phyloP scores from a whole-genome alignment of 2,888 invertebrate species.

The Gibbula magus region DNA sequence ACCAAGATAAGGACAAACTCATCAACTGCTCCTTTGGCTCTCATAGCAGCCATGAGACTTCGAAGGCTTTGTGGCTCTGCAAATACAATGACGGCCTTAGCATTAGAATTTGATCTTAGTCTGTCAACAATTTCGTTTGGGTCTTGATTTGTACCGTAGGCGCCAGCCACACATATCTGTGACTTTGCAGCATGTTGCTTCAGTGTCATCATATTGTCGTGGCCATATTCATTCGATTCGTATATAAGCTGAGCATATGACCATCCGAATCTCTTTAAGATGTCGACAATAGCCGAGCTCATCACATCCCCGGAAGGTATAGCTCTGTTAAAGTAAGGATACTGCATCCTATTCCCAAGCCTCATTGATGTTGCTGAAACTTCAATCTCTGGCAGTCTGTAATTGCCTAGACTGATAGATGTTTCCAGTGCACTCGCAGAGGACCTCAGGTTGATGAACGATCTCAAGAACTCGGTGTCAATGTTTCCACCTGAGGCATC shows the following conservation, averaged over 20 bases:
- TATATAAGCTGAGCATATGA: slow-evolving; percentile 73
- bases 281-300: slow-evolving; percentile 64
- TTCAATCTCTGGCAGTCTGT: slow-evolving; percentile 77
- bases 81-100: slow-evolving; percentile 56
- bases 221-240: slow-evolving; percentile 52
- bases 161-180: slow-evolving; percentile 54
- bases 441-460: slow-evolving; percentile 51
- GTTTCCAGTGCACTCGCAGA: background rate
- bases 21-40: slow-evolving; percentile 35
- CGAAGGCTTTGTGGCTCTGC: slow-evolving; percentile 39
- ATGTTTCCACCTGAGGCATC: slow-evolving; percentile 48
- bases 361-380: slow-evolving; percentile 46
- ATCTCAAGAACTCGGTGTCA: slow-evolving; percentile 55
- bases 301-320: slow-evolving; percentile 57
- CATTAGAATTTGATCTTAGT: slow-evolving; percentile 48
- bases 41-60: slow-evolving; percentile 47
- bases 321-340: slow-evolving; percentile 59
- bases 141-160: slow-evolving; percentile 31
- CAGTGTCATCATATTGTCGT: slow-evolving; percentile 35
- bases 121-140: slow-evolving; percentile 40
- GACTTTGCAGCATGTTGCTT: slow-evolving; percentile 34
- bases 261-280: slow-evolving; percentile 73
- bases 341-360: slow-evolving; percentile 42
- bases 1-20: slow-evolving; percentile 59
- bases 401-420: slow-evolving; percentile 76